Percentiles rank a stretch among this genome's conserved stretches.
These are phyloP conservation scores for Merluccius polli DNA, from an alignment of 2,797 vertebrate genomes.

Conservation along the genomic window DNA sequence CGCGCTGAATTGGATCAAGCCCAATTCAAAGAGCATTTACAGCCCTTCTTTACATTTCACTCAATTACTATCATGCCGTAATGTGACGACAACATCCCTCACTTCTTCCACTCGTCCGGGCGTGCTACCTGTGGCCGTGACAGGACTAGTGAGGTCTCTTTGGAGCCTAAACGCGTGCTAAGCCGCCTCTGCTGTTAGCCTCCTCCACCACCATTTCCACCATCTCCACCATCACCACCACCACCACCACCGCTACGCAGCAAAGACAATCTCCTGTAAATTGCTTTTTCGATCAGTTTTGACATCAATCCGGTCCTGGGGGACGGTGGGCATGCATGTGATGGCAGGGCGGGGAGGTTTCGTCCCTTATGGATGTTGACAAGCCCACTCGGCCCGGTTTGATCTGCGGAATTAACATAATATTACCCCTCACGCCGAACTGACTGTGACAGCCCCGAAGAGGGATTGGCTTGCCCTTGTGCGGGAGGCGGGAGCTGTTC, in stretches of 20 bases:
- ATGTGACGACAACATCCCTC: too few species aligned
- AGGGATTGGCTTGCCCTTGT: constrained; percentile 36
- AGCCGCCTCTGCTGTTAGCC: constrained; percentile 31
- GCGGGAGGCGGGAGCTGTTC: too few species aligned
- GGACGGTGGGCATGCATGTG: constrained; percentile 53
- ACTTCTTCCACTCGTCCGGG: background rate
- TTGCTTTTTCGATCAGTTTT: constrained; percentile 67
- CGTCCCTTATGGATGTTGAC: constrained; percentile 63
- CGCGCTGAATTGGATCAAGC: too few species aligned
- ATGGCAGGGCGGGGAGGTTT: constrained; percentile 51
- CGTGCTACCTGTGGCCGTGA: constrained; percentile 25
- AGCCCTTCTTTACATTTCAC: background rate
- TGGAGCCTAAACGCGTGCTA: constrained; percentile 23
- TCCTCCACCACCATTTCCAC: constrained; percentile 7
- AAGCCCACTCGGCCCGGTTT: constrained; percentile 59
- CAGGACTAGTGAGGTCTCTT: constrained; percentile 7
- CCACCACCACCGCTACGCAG: constrained; percentile 28
- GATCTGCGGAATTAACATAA: constrained; percentile 70
- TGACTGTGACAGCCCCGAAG: constrained; percentile 44
- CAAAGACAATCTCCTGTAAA: constrained; percentile 61
- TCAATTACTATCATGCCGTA: too few species aligned
- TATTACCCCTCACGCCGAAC: constrained; percentile 50
- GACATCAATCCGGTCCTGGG: constrained; percentile 61
- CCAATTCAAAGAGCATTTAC: background rate
- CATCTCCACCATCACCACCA: too few species aligned